A percentile compares a stretch with the other conserved stretches of the same genome.
Evolutionary conservation across 2,113 vertebrate genomes (phyloP).

Genomic region (Vulpes lagopus): DNA sequence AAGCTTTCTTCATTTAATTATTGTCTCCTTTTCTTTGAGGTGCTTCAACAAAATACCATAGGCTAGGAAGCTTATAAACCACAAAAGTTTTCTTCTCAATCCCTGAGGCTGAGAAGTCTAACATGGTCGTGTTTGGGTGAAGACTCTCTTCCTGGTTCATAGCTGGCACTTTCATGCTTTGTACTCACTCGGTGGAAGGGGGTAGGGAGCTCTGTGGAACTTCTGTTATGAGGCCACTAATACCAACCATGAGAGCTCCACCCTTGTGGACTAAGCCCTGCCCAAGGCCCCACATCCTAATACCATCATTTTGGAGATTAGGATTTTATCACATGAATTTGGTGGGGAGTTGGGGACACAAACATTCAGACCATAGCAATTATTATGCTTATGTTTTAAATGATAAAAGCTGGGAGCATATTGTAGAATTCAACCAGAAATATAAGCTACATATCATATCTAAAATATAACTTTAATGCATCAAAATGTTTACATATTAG

Average conservation of each 20-base stretch:
- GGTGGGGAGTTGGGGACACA: too few species aligned
- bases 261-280: background rate
- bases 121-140: background rate
- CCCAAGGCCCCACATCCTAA: background rate
- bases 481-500: background rate
- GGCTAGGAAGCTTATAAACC: background rate
- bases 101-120: background rate
- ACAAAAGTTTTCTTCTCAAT: background rate
- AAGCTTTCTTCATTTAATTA: background rate
- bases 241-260: background rate
- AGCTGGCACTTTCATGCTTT: background rate
- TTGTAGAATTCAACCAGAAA: background rate
- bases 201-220: background rate
- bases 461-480: background rate
- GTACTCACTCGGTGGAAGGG: background rate
- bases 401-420: background rate
- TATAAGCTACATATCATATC: background rate
- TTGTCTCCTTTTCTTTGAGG: background rate
- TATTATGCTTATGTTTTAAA: background rate
- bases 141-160: background rate
- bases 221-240: background rate
- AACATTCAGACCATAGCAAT: background rate
- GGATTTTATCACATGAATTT: background rate
- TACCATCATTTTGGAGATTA: background rate
- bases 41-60: background rate